A percentile compares a stretch with the other conserved stretches of the same genome.
Evolutionary conservation across 2,113 vertebrate species (phyloP).

Genomic region (Mustela lutreola): DNA sequence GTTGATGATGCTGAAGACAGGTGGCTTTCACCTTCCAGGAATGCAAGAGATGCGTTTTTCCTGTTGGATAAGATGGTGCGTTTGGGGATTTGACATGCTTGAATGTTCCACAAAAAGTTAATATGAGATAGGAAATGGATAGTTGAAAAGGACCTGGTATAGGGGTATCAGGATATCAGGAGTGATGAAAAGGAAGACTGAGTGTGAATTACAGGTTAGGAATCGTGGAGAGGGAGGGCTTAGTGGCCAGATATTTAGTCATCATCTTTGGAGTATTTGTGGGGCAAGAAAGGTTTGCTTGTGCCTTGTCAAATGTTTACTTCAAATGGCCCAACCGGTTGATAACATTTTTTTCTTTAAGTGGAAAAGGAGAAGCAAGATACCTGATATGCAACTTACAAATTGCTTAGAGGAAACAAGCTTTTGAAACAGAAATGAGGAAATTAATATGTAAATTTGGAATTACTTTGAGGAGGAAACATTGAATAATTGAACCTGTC

Average conservation of each 20-base stretch:
- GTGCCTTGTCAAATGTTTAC: neutral
- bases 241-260: neutral
- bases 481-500: neutral
- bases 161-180: constrained; percentile 65
- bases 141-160: constrained; percentile 68
- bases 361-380: constrained; percentile 32
- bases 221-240: neutral
- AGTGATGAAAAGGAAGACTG: constrained; percentile 68
- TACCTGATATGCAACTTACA: neutral
- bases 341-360: neutral
- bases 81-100: neutral
- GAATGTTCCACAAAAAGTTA: constrained; percentile 55
- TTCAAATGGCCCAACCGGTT: neutral
- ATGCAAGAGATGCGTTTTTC: constrained; percentile 11
- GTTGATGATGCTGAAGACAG: neutral
- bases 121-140: constrained; percentile 73
- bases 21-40: neutral
- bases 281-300: neutral
- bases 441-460: neutral
- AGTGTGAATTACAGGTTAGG: constrained; percentile 60
- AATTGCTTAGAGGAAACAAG: constrained; percentile 17
- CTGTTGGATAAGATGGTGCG: neutral
- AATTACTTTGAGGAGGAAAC: constrained; percentile 49
- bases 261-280: neutral
- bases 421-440: constrained; percentile 34